phyloP scores from a whole-genome alignment of 2,797 vertebrate genomes.

The Forpus xanthops region DNA sequence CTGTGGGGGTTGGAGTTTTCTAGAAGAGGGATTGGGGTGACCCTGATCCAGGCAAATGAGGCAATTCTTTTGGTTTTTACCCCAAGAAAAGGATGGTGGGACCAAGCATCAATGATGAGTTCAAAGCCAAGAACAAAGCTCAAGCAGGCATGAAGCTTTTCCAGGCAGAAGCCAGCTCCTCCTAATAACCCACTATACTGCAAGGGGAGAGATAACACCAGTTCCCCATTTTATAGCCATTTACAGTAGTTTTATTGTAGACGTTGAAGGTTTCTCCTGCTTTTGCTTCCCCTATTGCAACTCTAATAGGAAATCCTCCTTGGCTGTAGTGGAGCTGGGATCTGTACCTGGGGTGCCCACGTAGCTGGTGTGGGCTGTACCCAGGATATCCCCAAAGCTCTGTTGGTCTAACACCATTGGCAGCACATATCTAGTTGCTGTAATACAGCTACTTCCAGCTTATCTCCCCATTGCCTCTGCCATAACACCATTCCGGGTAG shows the following conservation, averaged over 20 bases:
- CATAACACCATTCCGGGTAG: background rate
- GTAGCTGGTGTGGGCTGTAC: background rate
- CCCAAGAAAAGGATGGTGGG: background rate
- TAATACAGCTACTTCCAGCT: slow-evolving; percentile 3
- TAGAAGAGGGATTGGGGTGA: background rate
- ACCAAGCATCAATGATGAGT: background rate
- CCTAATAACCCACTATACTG: too few relatives aligned
- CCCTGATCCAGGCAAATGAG: background rate
- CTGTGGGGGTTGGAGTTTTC: background rate
- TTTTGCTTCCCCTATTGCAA: background rate
- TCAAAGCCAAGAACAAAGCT: background rate
- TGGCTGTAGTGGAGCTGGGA: rapidly evolving
- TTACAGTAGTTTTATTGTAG: background rate
- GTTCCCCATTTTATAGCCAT: background rate
- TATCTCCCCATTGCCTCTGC: background rate
- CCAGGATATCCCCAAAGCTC: background rate
- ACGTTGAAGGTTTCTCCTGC: background rate
- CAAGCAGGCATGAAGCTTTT: background rate
- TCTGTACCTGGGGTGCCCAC: rapidly evolving
- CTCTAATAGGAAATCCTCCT: background rate
- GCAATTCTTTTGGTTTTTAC: background rate
- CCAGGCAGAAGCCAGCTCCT: background rate
- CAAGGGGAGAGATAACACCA: background rate
- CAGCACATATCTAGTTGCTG: slow-evolving; percentile 28
- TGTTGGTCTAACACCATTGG: rapidly evolving